Evolutionary conservation across 2,113 vertebrate genomes (phyloP).

Genomic region (Leucopternis melanops): DNA sequence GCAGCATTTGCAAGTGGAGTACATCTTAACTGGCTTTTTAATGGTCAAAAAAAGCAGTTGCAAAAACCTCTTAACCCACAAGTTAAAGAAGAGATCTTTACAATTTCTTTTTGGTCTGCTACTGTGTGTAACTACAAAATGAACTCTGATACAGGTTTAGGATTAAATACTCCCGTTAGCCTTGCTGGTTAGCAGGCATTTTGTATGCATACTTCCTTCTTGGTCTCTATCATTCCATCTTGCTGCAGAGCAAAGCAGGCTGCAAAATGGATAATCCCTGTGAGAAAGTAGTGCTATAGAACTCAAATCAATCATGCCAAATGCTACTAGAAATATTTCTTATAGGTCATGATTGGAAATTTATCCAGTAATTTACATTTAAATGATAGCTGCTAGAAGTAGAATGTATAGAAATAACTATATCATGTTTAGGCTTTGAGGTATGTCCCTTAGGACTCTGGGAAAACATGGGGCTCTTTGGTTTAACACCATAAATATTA

Average conservation of each 20-base stretch:
- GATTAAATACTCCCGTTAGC: constrained; percentile 3
- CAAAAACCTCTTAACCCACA: background rate
- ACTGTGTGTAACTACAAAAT: background rate
- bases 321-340: constrained; percentile 56
- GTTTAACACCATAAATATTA: constrained; percentile 39
- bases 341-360: constrained; percentile 51
- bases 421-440: constrained; percentile 6
- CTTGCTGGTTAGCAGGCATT: background rate
- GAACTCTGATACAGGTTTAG: background rate
- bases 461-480: background rate
- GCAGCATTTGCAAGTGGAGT: background rate
- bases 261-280: constrained; percentile 45
- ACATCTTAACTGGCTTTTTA: background rate
- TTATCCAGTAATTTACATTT: constrained; percentile 63
- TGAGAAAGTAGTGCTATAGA: background rate
- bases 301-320: constrained; percentile 40
- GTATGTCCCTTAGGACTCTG: background rate
- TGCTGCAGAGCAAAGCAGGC: background rate
- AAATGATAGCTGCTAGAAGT: constrained; percentile 55
- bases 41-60: background rate
- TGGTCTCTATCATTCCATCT: constrained; percentile 26
- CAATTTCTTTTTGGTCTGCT: background rate
- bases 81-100: background rate
- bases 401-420: constrained; percentile 14
- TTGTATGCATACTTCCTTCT: background rate